Evolutionary conservation across 2,797 vertebrate species (phyloP).

Genomic region (Telmatherina bonti): DNA sequence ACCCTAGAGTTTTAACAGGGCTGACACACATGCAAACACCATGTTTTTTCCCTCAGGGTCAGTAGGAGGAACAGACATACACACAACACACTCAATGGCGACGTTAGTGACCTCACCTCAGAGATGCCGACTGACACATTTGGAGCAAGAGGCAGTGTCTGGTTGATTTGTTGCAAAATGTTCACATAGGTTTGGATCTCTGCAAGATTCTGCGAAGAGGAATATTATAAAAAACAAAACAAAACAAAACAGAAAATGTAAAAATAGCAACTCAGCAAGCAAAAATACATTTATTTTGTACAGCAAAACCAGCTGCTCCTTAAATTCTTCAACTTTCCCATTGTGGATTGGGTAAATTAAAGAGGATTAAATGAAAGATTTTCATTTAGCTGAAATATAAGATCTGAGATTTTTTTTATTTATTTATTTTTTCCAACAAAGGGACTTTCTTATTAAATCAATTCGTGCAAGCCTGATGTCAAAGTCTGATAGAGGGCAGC

Average conservation of each 20-base stretch:
- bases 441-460: slow-evolving; percentile 14
- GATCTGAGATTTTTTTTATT: neutral
- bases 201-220: slow-evolving; percentile 88
- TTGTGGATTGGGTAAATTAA: neutral
- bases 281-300: slow-evolving; percentile 2
- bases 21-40: slow-evolving; percentile 63
- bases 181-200: slow-evolving; percentile 96
- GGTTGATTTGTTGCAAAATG: slow-evolving; percentile 94
- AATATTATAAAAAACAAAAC: slow-evolving; percentile 18
- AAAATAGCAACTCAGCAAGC: slow-evolving; percentile 8
- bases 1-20: slow-evolving; percentile 31
- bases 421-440: neutral
- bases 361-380: slow-evolving; percentile 15
- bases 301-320: neutral
- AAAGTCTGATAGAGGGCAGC: slow-evolving; percentile 30
- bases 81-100: slow-evolving; percentile 44
- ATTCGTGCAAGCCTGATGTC: slow-evolving; percentile 22
- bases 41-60: slow-evolving; percentile 31
- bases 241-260: neutral
- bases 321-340: neutral
- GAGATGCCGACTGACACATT: slow-evolving; percentile 81
- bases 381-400: slow-evolving; percentile 30
- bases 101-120: slow-evolving; percentile 85
- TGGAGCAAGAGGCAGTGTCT: slow-evolving; percentile 85
- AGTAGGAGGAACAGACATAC: slow-evolving; percentile 6